Conservation (phyloP, 2,888 invertebrate genomes). For the Polydrusus tereticollis region DNA sequence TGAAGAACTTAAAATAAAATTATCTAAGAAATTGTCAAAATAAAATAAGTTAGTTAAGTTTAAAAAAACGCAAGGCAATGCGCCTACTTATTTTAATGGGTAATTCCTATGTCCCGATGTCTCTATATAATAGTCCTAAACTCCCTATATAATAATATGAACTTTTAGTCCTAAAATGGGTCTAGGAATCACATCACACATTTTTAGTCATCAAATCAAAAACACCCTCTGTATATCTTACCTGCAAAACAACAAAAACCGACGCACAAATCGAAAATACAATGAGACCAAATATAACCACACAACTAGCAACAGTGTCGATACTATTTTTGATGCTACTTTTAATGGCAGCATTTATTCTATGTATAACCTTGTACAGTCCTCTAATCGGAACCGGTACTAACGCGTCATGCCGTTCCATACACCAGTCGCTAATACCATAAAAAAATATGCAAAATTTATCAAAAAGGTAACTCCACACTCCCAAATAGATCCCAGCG, state of each 20-base stretch:
- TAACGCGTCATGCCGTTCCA: slow-evolving; percentile 76
- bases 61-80: too few relatives aligned
- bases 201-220: too few relatives aligned
- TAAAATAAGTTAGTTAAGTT: too few relatives aligned
- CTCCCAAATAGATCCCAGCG: slow-evolving; percentile 69
- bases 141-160: too few relatives aligned
- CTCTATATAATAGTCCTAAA: too few relatives aligned
- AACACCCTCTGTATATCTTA: slow-evolving; percentile 62
- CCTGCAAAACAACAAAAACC: slow-evolving; percentile 87
- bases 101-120: too few relatives aligned
- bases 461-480: slow-evolving; percentile 69
- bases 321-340: slow-evolving; percentile 80
- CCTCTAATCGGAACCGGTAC: slow-evolving; percentile 85
- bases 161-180: too few relatives aligned
- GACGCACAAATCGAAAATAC: slow-evolving; percentile 83
- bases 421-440: slow-evolving; percentile 72
- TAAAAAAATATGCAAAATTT: slow-evolving; percentile 55
- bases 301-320: slow-evolving; percentile 87
- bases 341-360: slow-evolving; percentile 74
- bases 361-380: slow-evolving; percentile 77
- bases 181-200: too few relatives aligned
- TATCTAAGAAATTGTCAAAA: too few relatives aligned
- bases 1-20: too few relatives aligned
- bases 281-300: slow-evolving; percentile 89
- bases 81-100: too few relatives aligned